Base-by-base conservation (phyloP, 1,140 invertebrate genomes). In the Pararge aegeria region DNA sequence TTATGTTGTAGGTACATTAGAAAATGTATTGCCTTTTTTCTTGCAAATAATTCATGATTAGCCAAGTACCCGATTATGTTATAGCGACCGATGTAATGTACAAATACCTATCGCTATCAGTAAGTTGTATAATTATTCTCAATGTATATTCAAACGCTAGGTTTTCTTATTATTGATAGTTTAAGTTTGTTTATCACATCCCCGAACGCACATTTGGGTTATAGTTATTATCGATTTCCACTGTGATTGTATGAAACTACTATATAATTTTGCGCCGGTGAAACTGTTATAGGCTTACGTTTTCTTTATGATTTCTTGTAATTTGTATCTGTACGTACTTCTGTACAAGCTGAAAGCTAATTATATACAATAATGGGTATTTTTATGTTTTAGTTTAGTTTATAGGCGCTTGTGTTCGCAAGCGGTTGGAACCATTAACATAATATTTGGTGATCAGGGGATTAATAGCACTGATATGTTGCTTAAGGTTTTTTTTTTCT, bases 391-490 rank as follows among this genome's bases (percentile, higher is more conserved):
- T 74, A 66, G 60, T 80, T 61, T 74, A 77, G 67, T 61, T 64
- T 55, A 49, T 79, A 76, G 72, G 60, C 56, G 71, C 77, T 81
- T 79, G 80, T 78, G 71, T 42, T 68, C 66, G 72, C 61, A 67
- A 72, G 70, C 56, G 34, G 56, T 15, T 34, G 30, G 20, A 74
- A 80, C 71, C 65, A 78, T 81, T 87, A 87, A 89, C 78, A 76
- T 73, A 74, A 74, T 74, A 77, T 80, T 85, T 82, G 86, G 84
- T 84, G 69, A 81, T 76, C 75, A 77, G 76, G 80, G 83, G 83
- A 77, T 80, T 42, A 6, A 73, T 70, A 79, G 80, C 74, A 80
- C 72, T 78, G 73, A 80, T 10, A 34, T 76, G 80, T 82, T 77
- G 80, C 72, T 79, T 84, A 78, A 81, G 73, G 9, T 46, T 65